phyloP scores from a whole-genome alignment of 2,888 invertebrate species.

The Barypeithes pellucidus region DNA sequence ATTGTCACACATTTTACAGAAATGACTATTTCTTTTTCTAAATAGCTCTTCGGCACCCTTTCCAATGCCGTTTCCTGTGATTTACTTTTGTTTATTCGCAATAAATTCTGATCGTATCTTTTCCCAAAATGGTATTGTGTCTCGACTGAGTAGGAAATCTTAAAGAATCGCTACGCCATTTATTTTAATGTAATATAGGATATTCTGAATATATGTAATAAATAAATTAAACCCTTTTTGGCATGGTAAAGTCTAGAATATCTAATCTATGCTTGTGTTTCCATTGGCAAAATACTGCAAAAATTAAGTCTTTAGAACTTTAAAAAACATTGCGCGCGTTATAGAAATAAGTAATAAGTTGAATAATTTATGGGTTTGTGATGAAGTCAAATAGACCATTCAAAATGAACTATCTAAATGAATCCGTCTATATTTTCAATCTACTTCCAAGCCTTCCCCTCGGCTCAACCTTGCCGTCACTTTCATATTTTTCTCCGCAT shows the following conservation, averaged over 20 bases:
- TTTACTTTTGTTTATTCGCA: slow-evolving; percentile 51
- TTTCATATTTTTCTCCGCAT: slow-evolving; percentile 13
- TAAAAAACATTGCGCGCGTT: too few species aligned
- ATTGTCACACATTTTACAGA: slow-evolving; percentile 27
- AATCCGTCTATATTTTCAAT: not conserved
- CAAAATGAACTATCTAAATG: too few species aligned
- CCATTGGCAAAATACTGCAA: too few species aligned
- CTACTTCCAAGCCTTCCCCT: not conserved
- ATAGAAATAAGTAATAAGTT: too few species aligned
- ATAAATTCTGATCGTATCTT: slow-evolving; percentile 56
- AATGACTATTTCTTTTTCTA: slow-evolving; percentile 20
- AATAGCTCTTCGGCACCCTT: slow-evolving; percentile 38
- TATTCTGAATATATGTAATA: slow-evolving; percentile 4
- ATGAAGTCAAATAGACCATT: too few species aligned
- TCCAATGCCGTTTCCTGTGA: slow-evolving; percentile 41
- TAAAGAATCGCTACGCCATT: slow-evolving; percentile 55
- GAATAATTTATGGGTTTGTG: too few species aligned
- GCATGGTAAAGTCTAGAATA: not conserved
- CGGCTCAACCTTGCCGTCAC: slow-evolving; percentile 10
- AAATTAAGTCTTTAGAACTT: too few species aligned
- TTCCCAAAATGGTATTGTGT: slow-evolving; percentile 55
- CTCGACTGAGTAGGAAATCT: slow-evolving; percentile 47
- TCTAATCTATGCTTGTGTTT: too few species aligned
- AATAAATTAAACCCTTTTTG: slow-evolving; percentile 4
- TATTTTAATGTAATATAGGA: slow-evolving; percentile 29